These are phyloP conservation scores for Lordiphosa collinella DNA, from an alignment of 1,140 invertebrate species.

Conservation along the genomic window DNA sequence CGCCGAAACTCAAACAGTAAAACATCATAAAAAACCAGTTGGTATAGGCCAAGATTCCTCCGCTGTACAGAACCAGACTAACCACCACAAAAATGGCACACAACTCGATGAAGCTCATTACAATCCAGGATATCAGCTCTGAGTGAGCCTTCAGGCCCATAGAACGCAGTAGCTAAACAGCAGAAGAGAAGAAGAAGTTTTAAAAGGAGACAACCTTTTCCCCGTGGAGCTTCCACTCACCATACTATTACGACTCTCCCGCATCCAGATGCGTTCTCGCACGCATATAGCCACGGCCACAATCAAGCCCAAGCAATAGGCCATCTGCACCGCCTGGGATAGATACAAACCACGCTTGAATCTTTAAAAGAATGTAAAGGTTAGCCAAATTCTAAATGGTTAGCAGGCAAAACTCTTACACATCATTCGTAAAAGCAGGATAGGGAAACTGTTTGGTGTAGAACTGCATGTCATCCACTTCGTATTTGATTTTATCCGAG, in stretches of 20 bases:
- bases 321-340: constrained; percentile 83
- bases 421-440: constrained; percentile 83
- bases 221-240: constrained; percentile 68
- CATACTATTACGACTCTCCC: constrained; percentile 85
- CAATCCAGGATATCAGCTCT: constrained; percentile 84
- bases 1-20: constrained; percentile 82
- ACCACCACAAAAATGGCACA: constrained; percentile 80
- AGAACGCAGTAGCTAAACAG: constrained; percentile 83
- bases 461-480: constrained; percentile 80
- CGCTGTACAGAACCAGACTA: constrained; percentile 81
- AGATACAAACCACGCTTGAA: constrained; percentile 84
- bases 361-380: constrained; percentile 63
- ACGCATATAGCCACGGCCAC: constrained; percentile 83
- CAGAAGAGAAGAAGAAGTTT: too few species aligned
- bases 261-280: constrained; percentile 83
- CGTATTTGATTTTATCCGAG: constrained; percentile 29
- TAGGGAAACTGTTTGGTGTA: constrained; percentile 85
- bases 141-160: constrained; percentile 84
- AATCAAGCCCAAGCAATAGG: constrained; percentile 84
- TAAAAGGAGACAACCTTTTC: neutral
- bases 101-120: constrained; percentile 82
- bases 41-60: constrained; percentile 82
- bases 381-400: neutral
- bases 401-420: constrained; percentile 79
- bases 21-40: constrained; percentile 81